Evolutionary conservation across 2,113 vertebrate species (phyloP), one percentile per base, ranked within the genome.

Genomic region (Cariama cristata): DNA sequence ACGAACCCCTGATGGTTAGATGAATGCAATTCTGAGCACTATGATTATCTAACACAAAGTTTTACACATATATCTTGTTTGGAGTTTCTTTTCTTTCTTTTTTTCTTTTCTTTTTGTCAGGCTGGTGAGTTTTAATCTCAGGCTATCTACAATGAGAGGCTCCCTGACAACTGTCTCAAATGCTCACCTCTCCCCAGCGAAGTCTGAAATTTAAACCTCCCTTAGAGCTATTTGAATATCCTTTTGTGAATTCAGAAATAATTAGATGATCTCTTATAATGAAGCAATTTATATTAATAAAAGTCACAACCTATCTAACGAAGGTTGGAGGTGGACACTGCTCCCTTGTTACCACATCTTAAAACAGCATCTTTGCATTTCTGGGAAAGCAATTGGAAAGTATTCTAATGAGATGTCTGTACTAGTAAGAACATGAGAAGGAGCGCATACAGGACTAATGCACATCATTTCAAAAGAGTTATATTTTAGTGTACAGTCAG

Each of bases 201-300:
- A 93, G 81, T 95, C 90, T 93, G 90, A 97, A 98, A 96, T 58
- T 91, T 90, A 95, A 90, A 96, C 75, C 58, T 95, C 90, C 92
- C 86, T 35, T 38, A 73, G 72, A 26, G 35, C 56, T 93, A 94
- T 95, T 96, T 98, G 55, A 97, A 96, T 94, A 97, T 93, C n/a
- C 63, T 96, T 95, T 82, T 86, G 88, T 88, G 93, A 94, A 97
- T 97, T 98, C 94, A 95, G 92, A 97, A 98, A 97, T 98, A 97
- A 98, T 98, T 98, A 97, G 80, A 93, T 95, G 79, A 97, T 98
- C 60, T 96, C 83, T 94, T 96, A 95, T 97, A 97, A 97, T 97
- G 96, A 96, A 95, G 86, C 53, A 97, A 97, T 98, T 98, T 96
- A 96, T 96, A 97, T 97, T 94, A 97, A 97, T 90, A 95, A 95